Evolutionary conservation across 1,140 invertebrate genomes (phyloP).

Genomic region (Heliconius nattereri): DNA sequence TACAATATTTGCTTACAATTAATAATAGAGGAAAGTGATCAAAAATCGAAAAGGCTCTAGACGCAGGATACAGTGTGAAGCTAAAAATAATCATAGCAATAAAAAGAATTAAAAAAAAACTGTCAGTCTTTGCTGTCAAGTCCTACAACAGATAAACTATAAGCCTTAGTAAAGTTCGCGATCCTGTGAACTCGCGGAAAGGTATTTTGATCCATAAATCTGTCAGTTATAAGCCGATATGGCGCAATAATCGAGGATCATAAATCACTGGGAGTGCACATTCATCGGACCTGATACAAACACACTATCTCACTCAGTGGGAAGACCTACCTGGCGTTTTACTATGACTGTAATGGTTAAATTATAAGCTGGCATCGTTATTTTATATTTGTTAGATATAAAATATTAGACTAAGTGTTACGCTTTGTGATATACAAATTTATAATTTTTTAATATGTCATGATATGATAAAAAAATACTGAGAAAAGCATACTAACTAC

Average conservation of each 20-base stretch:
- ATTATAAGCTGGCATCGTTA: background rate
- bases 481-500: too few species aligned
- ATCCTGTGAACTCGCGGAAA: slow-evolving; percentile 37
- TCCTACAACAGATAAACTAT: background rate
- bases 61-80: too few species aligned
- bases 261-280: slow-evolving; percentile 54
- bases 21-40: too few species aligned
- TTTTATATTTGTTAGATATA: background rate
- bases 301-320: slow-evolving; percentile 34
- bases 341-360: slow-evolving; percentile 40
- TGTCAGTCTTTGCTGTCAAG: background rate
- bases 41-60: too few species aligned
- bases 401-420: too few species aligned
- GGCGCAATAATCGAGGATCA: slow-evolving; percentile 39
- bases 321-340: slow-evolving; percentile 48
- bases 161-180: slow-evolving; percentile 32
- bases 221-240: slow-evolving; percentile 40
- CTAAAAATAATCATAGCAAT: too few species aligned
- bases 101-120: background rate
- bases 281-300: slow-evolving; percentile 45
- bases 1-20: too few species aligned
- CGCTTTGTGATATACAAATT: too few species aligned
- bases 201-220: slow-evolving; percentile 40
- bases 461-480: too few species aligned
- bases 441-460: too few species aligned